phyloP scores from a whole-genome alignment of 2,888 invertebrate species.

The Gastrophysa polygoni region DNA sequence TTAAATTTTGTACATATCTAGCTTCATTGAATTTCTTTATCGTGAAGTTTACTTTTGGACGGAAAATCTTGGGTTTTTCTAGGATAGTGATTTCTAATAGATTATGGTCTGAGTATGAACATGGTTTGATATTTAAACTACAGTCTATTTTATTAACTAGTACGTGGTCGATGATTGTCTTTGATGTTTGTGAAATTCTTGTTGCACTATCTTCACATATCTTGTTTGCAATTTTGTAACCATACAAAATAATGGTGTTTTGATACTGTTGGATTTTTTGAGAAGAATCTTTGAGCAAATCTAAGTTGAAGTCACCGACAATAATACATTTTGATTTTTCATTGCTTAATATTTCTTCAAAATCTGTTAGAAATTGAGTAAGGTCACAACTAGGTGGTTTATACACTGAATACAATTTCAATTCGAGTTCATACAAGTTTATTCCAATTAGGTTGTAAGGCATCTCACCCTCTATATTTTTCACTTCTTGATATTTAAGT shows the following conservation, averaged over 20 bases:
- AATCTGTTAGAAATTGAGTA: conserved; percentile 1
- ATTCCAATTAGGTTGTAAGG: conserved; percentile 2
- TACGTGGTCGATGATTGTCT: neutral
- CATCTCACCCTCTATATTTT: neutral
- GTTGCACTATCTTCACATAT: neutral
- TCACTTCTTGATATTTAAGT: neutral
- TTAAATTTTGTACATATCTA: neutral
- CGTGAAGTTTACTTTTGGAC: neutral
- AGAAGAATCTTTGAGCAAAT: neutral
- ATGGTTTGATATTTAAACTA: neutral
- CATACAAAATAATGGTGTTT: neutral
- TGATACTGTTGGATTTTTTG: neutral
- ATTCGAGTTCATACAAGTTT: neutral
- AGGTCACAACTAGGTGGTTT: neutral
- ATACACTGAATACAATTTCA: neutral
- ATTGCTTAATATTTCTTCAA: conserved; percentile 3
- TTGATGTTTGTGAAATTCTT: neutral
- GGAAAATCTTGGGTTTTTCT: neutral
- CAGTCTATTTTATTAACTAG: neutral
- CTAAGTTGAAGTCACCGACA: neutral
- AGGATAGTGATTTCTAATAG: neutral
- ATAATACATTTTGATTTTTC: neutral
- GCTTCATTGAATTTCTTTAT: neutral
- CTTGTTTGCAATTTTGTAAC: conserved; percentile 2
- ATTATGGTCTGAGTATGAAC: neutral